Percentiles rank a stretch among this genome's conserved stretches.
phyloP scores from a whole-genome alignment of 2,888 invertebrate genomes.

The Pachycephus smyrnensis region DNA sequence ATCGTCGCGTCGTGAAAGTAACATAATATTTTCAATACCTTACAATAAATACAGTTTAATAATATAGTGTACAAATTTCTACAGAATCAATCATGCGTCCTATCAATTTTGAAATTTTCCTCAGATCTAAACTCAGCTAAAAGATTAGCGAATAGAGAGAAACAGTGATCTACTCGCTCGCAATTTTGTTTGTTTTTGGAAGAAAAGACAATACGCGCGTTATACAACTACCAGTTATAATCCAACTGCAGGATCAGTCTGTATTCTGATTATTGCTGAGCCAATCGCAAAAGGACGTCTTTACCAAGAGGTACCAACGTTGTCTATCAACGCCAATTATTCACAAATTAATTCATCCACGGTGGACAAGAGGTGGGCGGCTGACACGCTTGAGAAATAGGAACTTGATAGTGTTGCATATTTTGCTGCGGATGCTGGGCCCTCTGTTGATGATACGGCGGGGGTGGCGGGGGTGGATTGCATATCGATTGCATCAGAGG shows the following conservation, averaged over 20 bases:
- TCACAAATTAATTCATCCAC: constrained; percentile 49
- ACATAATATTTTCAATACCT: neutral
- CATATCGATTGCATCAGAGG: constrained; percentile 58
- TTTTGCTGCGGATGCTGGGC: constrained; percentile 47
- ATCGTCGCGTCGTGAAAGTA: neutral
- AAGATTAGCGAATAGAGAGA: neutral
- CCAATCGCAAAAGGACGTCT: neutral
- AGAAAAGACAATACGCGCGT: neutral
- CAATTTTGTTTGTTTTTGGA: neutral
- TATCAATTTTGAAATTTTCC: neutral
- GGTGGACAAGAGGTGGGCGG: constrained; percentile 49
- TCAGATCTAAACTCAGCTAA: neutral
- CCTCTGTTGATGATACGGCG: constrained; percentile 43
- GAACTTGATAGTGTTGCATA: constrained; percentile 49
- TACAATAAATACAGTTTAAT: neutral
- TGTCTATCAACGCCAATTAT: neutral
- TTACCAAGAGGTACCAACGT: neutral
- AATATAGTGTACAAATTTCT: neutral
- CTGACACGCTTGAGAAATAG: constrained; percentile 52
- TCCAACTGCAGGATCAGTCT: neutral
- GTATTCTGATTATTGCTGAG: neutral
- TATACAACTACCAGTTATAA: neutral
- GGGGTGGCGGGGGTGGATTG: constrained; percentile 57
- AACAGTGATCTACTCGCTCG: neutral
- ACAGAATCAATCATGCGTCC: neutral